Conservation (phyloP, 2,113 vertebrate genomes). For the Melanerpes formicivorus region DNA sequence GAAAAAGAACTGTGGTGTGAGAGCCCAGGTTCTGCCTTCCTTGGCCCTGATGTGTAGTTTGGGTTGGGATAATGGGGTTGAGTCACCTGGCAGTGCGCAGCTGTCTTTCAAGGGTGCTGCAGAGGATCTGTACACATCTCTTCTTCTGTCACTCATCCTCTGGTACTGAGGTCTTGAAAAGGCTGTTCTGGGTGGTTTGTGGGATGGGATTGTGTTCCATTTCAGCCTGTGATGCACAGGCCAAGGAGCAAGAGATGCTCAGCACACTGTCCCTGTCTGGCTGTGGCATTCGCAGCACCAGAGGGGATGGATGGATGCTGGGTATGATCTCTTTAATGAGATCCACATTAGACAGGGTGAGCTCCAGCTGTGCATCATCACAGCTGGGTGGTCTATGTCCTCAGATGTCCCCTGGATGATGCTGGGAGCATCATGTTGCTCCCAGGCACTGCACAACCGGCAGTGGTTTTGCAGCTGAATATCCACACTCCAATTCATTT, state of each 20-base stretch:
- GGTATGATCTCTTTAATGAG: background rate
- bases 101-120: background rate
- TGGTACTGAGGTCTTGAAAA: background rate
- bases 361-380: background rate
- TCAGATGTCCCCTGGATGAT: background rate
- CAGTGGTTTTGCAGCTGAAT: background rate
- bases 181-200: background rate
- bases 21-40: background rate
- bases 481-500: background rate
- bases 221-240: background rate
- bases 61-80: background rate
- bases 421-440: background rate
- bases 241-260: background rate
- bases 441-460: background rate
- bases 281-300: accelerated
- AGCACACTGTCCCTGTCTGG: accelerated
- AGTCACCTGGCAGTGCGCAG: background rate
- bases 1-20: background rate
- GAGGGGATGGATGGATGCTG: background rate
- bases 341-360: no score
- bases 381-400: background rate
- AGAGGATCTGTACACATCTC: accelerated
- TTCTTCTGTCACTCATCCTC: background rate
- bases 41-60: accelerated
- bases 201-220: background rate